phyloP scores from a whole-genome alignment of 2,113 vertebrate species.

The Aptenodytes patagonicus region DNA sequence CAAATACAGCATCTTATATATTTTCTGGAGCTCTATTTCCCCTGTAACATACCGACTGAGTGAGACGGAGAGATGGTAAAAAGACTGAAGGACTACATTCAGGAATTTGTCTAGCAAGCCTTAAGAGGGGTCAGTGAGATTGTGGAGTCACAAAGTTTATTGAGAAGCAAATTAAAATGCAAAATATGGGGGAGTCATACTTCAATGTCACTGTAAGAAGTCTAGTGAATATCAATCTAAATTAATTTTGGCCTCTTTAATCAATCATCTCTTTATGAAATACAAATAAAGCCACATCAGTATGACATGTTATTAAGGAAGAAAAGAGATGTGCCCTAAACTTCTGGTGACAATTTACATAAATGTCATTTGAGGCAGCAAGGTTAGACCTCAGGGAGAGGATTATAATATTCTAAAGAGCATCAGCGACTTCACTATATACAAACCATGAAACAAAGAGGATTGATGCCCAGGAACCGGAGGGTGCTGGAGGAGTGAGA shows the following conservation, averaged over 20 bases:
- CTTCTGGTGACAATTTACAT: conserved; percentile 46
- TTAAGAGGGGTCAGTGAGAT: neutral
- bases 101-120: neutral
- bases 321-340: conserved; percentile 53
- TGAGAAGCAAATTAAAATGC: conserved; percentile 41
- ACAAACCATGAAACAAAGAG: neutral
- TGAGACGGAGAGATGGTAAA: neutral
- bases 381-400: conserved; percentile 43
- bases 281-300: conserved; percentile 45
- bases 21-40: neutral
- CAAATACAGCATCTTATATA: neutral
- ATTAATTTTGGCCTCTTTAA: conserved; percentile 61
- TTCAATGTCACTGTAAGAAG: conserved; percentile 12
- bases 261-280: conserved; percentile 54
- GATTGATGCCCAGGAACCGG: neutral
- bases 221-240: conserved; percentile 46
- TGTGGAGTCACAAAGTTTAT: neutral
- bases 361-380: conserved; percentile 43
- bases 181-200: neutral
- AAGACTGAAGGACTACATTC: neutral
- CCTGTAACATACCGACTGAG: neutral
- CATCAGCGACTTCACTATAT: conserved; percentile 3
- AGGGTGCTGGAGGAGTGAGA: neutral
- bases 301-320: conserved; percentile 58
- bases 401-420: conserved; percentile 53